These are phyloP conservation scores for Embidobia sp. DNA, from an alignment of 2,888 invertebrate genomes.

Conservation along the genomic window DNA sequence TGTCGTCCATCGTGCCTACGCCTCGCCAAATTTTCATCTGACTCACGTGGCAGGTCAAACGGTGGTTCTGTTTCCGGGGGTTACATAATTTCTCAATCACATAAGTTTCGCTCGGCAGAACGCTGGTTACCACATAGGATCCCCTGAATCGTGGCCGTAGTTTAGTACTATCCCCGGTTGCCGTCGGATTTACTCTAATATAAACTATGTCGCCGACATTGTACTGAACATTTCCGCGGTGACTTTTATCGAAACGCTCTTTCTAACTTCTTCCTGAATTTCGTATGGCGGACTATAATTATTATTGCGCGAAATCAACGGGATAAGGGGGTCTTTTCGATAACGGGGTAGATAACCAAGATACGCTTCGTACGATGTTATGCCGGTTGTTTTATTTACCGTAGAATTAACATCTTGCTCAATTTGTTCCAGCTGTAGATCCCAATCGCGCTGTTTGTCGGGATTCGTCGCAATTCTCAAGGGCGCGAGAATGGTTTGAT, in stretches of 20 bases:
- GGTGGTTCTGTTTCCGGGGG: background rate
- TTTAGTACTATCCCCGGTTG: conserved; percentile 29
- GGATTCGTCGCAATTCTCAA: conserved; percentile 3
- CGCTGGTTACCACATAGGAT: background rate
- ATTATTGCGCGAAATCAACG: background rate
- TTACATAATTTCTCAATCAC: background rate
- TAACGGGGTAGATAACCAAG: conserved; percentile 48
- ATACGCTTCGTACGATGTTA: conserved; percentile 32
- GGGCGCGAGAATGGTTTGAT: conserved; percentile 37
- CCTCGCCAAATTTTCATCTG: conserved; percentile 14
- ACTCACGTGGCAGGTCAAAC: background rate
- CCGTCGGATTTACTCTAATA: conserved; percentile 1
- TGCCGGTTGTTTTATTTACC: conserved; percentile 34
- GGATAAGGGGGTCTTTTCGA: conserved; percentile 14
- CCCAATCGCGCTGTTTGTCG: conserved; percentile 20
- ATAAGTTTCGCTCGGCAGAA: background rate
- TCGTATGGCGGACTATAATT: background rate
- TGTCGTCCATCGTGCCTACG: background rate
- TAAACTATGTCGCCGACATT: conserved; percentile 6
- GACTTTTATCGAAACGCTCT: conserved; percentile 4
- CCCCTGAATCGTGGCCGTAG: conserved; percentile 11
- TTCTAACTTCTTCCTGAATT: conserved; percentile 1
- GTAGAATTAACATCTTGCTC: conserved; percentile 36
- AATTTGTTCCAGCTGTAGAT: conserved; percentile 10
- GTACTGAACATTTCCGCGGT: background rate